phyloP scores from a whole-genome alignment of 2,113 vertebrate genomes.

The Trematomus loennbergii region DNA sequence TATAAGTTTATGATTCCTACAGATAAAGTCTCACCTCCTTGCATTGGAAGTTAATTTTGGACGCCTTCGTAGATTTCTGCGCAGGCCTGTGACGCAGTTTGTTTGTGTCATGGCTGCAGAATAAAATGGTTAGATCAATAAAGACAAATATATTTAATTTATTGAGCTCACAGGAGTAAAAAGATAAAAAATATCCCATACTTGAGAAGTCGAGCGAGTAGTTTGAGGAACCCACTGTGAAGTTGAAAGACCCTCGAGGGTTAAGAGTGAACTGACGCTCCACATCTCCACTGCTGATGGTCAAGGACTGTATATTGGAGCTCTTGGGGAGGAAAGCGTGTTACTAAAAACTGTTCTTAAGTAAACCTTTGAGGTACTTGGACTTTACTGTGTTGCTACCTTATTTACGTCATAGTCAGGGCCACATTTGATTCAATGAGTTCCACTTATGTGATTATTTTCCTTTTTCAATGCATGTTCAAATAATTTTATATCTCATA shows the following conservation, averaged over 20 bases:
- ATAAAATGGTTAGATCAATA: not conserved
- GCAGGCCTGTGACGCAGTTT: constrained; percentile 53
- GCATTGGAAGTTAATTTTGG: constrained; percentile 57
- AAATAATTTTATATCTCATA: too few species aligned
- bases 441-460: too few species aligned
- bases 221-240: constrained; percentile 41
- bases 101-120: constrained; percentile 75
- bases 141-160: not conserved
- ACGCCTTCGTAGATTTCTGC: constrained; percentile 69
- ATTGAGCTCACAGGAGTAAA: not conserved
- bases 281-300: constrained; percentile 63
- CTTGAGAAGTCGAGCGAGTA: constrained; percentile 69
- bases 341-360: too few species aligned
- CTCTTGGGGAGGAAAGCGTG: constrained; percentile 44
- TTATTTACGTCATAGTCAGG: too few species aligned
- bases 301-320: constrained; percentile 8
- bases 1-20: too few species aligned
- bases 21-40: constrained; percentile 32
- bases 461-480: too few species aligned
- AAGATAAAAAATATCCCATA: constrained; percentile 14
- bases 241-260: constrained; percentile 49
- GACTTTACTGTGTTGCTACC: not conserved
- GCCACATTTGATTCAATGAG: too few species aligned
- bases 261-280: constrained; percentile 58
- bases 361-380: not conserved